These are phyloP conservation scores for Clitarchus hookeri DNA, from an alignment of 2,888 invertebrate genomes.

Conservation along the genomic window DNA sequence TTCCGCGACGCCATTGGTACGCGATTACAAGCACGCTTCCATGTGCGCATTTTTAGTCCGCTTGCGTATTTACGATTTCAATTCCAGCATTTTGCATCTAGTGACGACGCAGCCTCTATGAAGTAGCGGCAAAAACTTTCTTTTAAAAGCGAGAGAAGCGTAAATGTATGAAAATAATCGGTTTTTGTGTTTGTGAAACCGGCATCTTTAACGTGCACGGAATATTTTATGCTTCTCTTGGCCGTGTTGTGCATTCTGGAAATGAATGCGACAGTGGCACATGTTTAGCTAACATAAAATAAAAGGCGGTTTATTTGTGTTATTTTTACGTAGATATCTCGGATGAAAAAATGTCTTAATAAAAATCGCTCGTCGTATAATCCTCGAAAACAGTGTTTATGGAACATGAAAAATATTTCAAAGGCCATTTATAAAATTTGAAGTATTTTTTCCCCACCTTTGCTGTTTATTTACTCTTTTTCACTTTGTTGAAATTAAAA, in stretches of 20 bases:
- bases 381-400: too few relatives aligned
- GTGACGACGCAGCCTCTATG: background rate
- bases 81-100: background rate
- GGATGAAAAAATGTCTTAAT: too few relatives aligned
- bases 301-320: too few relatives aligned
- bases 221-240: background rate
- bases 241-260: background rate
- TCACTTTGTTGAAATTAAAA: too few relatives aligned
- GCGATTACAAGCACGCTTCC: background rate
- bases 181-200: background rate
- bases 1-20: background rate
- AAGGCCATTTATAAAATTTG: too few relatives aligned
- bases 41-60: background rate
- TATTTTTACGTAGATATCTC: too few relatives aligned
- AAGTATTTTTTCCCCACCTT: too few relatives aligned
- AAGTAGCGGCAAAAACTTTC: background rate
- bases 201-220: background rate
- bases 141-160: background rate
- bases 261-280: background rate
- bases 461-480: too few relatives aligned
- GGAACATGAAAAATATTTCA: too few relatives aligned
- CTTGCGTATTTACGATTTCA: background rate
- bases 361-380: too few relatives aligned
- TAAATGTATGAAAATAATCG: background rate
- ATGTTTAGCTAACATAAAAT: too few relatives aligned